These are phyloP conservation scores for Leptinotarsa texana DNA, from an alignment of 1,140 invertebrate species.

Conservation along the genomic window DNA sequence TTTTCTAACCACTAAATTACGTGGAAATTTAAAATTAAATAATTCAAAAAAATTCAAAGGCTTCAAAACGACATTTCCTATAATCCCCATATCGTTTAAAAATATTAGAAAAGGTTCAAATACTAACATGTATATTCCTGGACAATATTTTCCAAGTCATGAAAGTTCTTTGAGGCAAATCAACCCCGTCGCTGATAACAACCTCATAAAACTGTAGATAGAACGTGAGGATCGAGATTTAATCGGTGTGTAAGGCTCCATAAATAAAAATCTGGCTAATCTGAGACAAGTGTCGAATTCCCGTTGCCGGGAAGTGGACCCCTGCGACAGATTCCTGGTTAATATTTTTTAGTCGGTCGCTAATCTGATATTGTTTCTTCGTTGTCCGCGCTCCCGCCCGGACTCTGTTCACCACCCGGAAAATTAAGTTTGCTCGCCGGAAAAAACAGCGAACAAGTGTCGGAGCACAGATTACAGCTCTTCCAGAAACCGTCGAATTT, in stretches of 20 bases:
- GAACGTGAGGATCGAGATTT: background rate
- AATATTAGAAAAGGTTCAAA: too few relatives aligned
- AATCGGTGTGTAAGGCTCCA: constrained; percentile 10
- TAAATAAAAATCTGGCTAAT: constrained; percentile 25
- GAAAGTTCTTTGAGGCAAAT: too few relatives aligned
- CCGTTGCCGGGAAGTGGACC: constrained; percentile 13
- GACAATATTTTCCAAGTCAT: too few relatives aligned
- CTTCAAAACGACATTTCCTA: too few relatives aligned
- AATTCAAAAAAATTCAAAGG: too few relatives aligned
- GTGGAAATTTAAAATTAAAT: too few relatives aligned
- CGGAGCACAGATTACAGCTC: constrained; percentile 39
- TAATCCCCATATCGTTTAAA: too few relatives aligned
- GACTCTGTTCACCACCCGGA: constrained; percentile 54
- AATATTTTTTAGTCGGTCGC: constrained; percentile 24
- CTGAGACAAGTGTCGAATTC: constrained; percentile 28
- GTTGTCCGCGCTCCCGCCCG: constrained; percentile 36
- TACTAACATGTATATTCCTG: too few relatives aligned
- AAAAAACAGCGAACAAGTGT: constrained; percentile 50
- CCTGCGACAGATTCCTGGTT: constrained; percentile 23
- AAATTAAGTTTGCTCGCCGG: constrained; percentile 54
- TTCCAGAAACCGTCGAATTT: constrained; percentile 11
- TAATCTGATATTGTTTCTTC: constrained; percentile 55
- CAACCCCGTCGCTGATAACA: too few relatives aligned
- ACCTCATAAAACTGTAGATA: too few relatives aligned
- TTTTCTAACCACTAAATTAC: too few relatives aligned